Evolutionary conservation across 2,888 invertebrate genomes (phyloP), one percentile per base, ranked within the genome.

Genomic region (Lithophane ornitopus): DNA sequence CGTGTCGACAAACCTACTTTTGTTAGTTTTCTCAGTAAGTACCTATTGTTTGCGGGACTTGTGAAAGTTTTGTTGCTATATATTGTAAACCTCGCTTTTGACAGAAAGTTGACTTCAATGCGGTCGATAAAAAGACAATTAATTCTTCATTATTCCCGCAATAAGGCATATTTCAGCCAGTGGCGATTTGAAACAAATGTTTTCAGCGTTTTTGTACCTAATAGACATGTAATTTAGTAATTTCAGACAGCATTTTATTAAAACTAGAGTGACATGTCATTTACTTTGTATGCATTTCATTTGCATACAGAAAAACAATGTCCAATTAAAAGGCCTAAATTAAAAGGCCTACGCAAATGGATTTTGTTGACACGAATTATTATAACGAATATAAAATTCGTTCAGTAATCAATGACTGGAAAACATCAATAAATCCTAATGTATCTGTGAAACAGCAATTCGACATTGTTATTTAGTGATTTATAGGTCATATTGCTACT

Each of bases 281-380:
- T 69, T 9, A 9, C 59, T 52, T 44, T 34, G 2, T 70, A 52
- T 76, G 76, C 78, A 78, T 76, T 78, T 78, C 28, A 78, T 59
- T 76, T 76, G 41, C 70, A 59, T 76, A 58, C 4, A 56, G 19
- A 26, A 63, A 44, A 74, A 12, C 65, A 6, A 26, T 44, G 14
- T 76, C 22, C 65, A 74, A 65, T 54, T 34, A 65, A 54, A 16
- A 34, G 28, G 28, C 12, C 8, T 44, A 28, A 74, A 65, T 54
- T 34, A 65, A 54, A 16, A 34, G 28, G 28, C 12, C 8, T 44
- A 28, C 8, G 49, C 8, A 58, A 68, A 58, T 58, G 2, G 22
- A 44, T 59, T 77, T 78, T 58, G 19, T 14, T 77, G 75, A 41
- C 67, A 41, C 14, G 46, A 46, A 39, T 28, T 56, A 39, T 34